These are phyloP conservation scores for Phalacrocorax brasilianus DNA, from an alignment of 2,113 vertebrate genomes.

Conservation along the genomic window DNA sequence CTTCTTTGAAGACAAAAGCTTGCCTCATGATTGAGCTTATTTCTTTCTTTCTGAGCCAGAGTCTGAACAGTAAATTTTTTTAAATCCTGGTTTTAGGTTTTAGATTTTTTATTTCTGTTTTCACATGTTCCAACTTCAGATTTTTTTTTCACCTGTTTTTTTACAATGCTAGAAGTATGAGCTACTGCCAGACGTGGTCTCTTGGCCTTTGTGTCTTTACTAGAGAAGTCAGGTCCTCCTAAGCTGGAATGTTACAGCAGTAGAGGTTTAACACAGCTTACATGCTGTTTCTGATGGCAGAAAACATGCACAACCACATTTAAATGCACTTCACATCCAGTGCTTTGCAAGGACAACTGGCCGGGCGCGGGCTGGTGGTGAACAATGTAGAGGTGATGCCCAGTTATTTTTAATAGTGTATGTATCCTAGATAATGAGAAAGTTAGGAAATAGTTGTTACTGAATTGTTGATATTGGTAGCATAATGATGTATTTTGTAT, in stretches of 20 bases:
- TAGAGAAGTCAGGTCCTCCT: neutral
- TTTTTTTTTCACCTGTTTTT: neutral
- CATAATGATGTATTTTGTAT: neutral
- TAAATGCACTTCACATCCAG: neutral
- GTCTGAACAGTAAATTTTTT: neutral
- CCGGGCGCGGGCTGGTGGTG: neutral
- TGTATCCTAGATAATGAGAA: neutral
- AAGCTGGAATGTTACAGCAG: neutral
- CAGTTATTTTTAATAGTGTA: neutral
- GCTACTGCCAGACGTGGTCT: neutral
- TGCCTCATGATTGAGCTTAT: neutral
- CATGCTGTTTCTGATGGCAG: neutral
- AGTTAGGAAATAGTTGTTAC: neutral
- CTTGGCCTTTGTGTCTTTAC: neutral
- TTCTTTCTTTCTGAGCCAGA: neutral
- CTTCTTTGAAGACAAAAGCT: neutral
- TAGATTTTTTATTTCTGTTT: neutral
- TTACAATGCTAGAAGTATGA: neutral
- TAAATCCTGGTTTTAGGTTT: neutral
- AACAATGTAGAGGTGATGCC: neutral
- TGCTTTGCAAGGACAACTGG: neutral
- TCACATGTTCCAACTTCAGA: neutral
- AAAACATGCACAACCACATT: neutral
- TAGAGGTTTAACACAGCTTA: neutral
- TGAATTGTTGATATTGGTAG: neutral